Evolutionary conservation across 2,888 invertebrate species (phyloP).

Genomic region (Melanophora roralis): DNA sequence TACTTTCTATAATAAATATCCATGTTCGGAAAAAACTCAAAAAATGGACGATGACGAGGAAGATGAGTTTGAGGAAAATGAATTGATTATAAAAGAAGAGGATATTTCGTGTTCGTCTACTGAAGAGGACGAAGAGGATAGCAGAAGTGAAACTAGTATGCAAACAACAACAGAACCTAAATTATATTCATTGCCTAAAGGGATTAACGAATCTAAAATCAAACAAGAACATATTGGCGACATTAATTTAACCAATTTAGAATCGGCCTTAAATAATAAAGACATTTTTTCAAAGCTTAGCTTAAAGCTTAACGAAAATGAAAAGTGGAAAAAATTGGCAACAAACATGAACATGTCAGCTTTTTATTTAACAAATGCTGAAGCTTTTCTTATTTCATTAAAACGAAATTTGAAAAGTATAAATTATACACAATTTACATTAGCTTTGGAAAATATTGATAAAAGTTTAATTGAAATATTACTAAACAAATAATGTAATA

Average conservation of each 20-base stretch:
- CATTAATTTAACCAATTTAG: constrained; percentile 53
- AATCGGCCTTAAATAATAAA: constrained; percentile 70
- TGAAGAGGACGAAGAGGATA: constrained; percentile 71
- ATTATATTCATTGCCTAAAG: not conserved
- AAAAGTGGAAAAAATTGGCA: constrained; percentile 81
- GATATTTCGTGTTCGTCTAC: constrained; percentile 69
- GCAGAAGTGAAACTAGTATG: not conserved
- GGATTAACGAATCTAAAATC: constrained; percentile 63
- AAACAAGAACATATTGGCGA: constrained; percentile 45
- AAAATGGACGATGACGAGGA: constrained; percentile 20
- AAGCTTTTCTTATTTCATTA: constrained; percentile 79
- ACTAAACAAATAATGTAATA: constrained; percentile 6
- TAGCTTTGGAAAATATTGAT: constrained; percentile 64
- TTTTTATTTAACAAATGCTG: constrained; percentile 80
- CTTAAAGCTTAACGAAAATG: constrained; percentile 76
- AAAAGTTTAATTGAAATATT: constrained; percentile 42
- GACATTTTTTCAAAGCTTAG: constrained; percentile 77
- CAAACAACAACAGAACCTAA: not conserved
- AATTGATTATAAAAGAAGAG: constrained; percentile 66
- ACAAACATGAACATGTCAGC: constrained; percentile 78
- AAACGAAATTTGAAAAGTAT: constrained; percentile 65
- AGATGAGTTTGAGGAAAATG: not conserved
- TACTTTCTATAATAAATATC: constrained; percentile 22
- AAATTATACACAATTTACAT: constrained; percentile 64
- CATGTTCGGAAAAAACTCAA: not conserved